Evolutionary conservation across 2,797 vertebrate species (phyloP), one percentile per base, ranked within the genome.

Genomic region (Masticophis lateralis): DNA sequence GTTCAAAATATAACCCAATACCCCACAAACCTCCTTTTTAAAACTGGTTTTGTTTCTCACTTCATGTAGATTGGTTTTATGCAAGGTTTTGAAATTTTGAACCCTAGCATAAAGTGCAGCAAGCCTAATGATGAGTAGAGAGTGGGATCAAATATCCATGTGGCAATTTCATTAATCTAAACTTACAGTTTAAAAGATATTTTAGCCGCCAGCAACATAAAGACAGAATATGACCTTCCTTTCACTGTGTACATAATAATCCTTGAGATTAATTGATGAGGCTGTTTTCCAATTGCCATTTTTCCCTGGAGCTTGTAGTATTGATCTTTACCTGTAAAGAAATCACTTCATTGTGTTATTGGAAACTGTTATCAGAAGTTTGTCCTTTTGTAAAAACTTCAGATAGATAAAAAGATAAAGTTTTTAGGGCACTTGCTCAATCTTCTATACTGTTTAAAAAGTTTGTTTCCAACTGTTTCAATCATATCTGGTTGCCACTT

Each of bases 311-410:
- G 92, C 37, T 92, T 90, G 94, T 94, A 57, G 86, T 94, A 93
- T 94, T 93, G 92, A 90, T 90, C 87, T 20, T 95, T 61, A 88
- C 93, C 61, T 9, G 60, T 92, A 94, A 90, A 94, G 94, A 92
- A 92, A 97, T 95, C 93, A 94, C 91, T 95, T 5, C 63, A 95
- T 93, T 95, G 93, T 94, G 95, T 92, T 94, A 95, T 93, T 95
- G 43, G 90, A 94, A 97, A 94, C 94, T 2, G 9, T 88, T 88
- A 83, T 93, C 95, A 90, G 91, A 91, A 91, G 20, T 88, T 97
- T 74, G 95, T 91, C 51, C 86, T 59, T 94, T 83, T 43, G 20
- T 47, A 79, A 27, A 83, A 79, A 25, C 91, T 89, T 61, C 90
- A 79, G 60, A 83, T 25, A 47, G 4, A 47, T 96, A 96, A 95